Evolutionary conservation across 2,113 vertebrate species (phyloP), one percentile per base, ranked within the genome.

Genomic region (Sigmodon hispidus): DNA sequence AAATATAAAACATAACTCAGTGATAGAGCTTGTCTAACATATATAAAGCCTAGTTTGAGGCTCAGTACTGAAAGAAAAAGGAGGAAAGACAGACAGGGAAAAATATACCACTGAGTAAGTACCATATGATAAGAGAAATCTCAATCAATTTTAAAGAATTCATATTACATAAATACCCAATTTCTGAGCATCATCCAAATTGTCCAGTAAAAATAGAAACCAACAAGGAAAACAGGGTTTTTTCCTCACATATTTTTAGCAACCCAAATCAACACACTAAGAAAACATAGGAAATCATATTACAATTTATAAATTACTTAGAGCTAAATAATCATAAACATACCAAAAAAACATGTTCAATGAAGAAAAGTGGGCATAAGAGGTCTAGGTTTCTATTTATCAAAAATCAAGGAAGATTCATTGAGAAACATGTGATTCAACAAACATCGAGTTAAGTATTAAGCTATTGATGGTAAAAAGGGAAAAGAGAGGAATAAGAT

Each of bases 261-360:
- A 97, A 92, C 61, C 55, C 63, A 77, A 94, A 96, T 87, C 52
- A 63, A 75, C 12, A 92, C 1, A 63, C 63, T 91, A 73, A 80
- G 16, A 48, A 86, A 77, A 92, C 50, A 90, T 11, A 87, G 52
- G 48, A 87, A 92, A 95, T 90, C 10, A 85, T 87, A 85, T 5
- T 29, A 36, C 50, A 88, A 75, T 61, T 90, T 59, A 63, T 29
- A 59, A 94, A 63, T 87, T 50, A 16, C 24, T 63, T 65, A 52
- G 50, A 52, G 90, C 31, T 43, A 80, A 89, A 90, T 26, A 80
- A 75, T n/a, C 89, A 85, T n/a, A 48, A 67, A 95, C 80, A 31
- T 29, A 52, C 70, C 43, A 26, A 4, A 69, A 69, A 69, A 93
- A 63, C 21, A 45, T 63, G 31, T 61, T 2, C 16, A 61, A 26